These are phyloP conservation scores for Teleogryllus oceanicus DNA, from an alignment of 2,888 invertebrate genomes.

Conservation along the genomic window DNA sequence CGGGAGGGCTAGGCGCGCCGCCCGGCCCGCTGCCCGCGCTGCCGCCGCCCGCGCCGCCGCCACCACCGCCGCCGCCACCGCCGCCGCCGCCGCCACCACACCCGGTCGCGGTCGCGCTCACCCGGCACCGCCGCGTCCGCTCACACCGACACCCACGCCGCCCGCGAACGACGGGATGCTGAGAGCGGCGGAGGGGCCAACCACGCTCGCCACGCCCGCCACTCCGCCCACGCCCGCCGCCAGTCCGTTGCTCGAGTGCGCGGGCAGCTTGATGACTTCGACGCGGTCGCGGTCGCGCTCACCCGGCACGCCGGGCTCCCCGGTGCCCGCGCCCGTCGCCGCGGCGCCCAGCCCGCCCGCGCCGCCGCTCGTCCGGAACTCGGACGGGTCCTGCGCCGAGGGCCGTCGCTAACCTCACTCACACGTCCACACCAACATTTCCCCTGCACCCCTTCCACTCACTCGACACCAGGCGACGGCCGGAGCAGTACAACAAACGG, in stretches of 20 bases:
- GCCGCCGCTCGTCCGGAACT: constrained; percentile 5
- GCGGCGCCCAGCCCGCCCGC: not conserved
- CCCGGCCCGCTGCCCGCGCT: not conserved
- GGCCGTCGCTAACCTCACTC: too few relatives aligned
- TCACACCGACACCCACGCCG: constrained; percentile 35
- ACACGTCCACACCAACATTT: too few relatives aligned
- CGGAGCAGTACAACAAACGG: too few relatives aligned
- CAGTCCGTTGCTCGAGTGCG: constrained; percentile 51
- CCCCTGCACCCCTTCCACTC: too few relatives aligned
- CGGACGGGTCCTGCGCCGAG: constrained; percentile 11
- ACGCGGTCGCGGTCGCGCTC: constrained; percentile 58
- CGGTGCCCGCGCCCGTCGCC: not conserved
- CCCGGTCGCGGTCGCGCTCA: not conserved
- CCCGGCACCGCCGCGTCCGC: not conserved
- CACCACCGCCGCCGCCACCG: not conserved
- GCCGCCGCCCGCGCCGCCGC: not conserved
- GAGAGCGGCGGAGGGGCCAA: constrained; percentile 30
- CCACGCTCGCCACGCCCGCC: not conserved
- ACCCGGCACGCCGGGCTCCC: not conserved
- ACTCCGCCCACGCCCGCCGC: not conserved
- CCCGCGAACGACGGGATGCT: constrained; percentile 35
- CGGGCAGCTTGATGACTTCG: constrained; percentile 77
- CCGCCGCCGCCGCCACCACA: not conserved
- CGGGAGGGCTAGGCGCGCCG: not conserved
- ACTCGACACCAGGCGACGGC: too few relatives aligned